Evolutionary conservation across 2,888 invertebrate species (phyloP).

Genomic region (Morpho helenor): DNA sequence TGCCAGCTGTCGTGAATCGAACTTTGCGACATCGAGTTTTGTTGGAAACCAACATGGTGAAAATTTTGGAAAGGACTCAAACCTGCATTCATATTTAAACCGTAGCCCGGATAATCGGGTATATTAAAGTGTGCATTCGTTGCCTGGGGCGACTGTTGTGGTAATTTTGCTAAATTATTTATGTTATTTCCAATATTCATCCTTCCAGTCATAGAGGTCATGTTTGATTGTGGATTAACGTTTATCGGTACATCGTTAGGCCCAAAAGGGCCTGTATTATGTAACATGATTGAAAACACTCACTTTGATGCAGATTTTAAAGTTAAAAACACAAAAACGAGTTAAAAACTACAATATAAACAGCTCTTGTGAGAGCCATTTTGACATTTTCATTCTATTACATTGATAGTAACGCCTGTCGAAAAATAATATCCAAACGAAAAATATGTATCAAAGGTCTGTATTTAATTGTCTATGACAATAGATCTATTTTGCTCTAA

Average conservation of each 20-base stretch:
- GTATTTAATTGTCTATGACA: background rate
- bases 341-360: conserved; percentile 43
- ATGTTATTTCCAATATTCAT: conserved; percentile 49
- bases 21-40: conserved; percentile 38
- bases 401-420: conserved; percentile 24
- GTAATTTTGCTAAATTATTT: conserved; percentile 50
- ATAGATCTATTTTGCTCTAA: too few relatives aligned
- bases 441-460: background rate
- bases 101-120: conserved; percentile 46
- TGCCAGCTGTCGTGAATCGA: conserved; percentile 40
- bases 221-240: conserved; percentile 49
- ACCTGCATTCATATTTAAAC: conserved; percentile 41
- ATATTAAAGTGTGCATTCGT: conserved; percentile 42
- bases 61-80: conserved; percentile 46
- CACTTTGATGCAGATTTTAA: conserved; percentile 22
- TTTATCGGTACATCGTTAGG: conserved; percentile 55
- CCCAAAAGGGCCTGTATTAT: conserved; percentile 61
- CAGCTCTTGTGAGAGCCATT: conserved; percentile 54
- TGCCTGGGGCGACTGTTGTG: conserved; percentile 41
- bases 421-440: conserved; percentile 11
- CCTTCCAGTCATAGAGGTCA: conserved; percentile 43
- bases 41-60: conserved; percentile 41
- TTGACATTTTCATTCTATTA: conserved; percentile 41
- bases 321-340: conserved; percentile 23
- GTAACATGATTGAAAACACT: conserved; percentile 48